A percentile compares a stretch with the other conserved stretches of the same genome.
Conservation (phyloP, 2,888 invertebrate genomes). For the Sialis fuliginosa region DNA sequence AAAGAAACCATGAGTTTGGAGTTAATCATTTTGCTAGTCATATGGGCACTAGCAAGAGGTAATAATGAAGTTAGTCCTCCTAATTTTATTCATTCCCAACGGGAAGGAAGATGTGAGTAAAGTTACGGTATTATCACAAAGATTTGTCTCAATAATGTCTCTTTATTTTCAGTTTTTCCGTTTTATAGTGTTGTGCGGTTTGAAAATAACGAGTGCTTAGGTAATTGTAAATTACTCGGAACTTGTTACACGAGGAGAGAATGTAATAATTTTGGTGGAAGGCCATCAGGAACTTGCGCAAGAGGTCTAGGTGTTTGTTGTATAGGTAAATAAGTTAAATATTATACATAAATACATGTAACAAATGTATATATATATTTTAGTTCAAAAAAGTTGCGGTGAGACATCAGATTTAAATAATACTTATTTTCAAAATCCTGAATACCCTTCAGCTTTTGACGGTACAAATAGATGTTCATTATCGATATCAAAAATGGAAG, state of each 20-base stretch:
- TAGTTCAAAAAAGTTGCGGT: conserved; percentile 60
- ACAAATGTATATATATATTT: background rate
- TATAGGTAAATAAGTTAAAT: conserved; percentile 36
- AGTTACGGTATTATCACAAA: too few species aligned
- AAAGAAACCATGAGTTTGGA: background rate
- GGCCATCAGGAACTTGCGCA: conserved; percentile 55
- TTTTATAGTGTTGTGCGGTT: conserved; percentile 46
- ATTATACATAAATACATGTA: background rate
- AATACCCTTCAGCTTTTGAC: conserved; percentile 50
- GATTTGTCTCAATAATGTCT: too few species aligned
- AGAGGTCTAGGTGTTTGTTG: conserved; percentile 62
- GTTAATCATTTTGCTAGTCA: background rate
- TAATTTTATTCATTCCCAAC: background rate
- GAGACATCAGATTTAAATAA: conserved; percentile 53
- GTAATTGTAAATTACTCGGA: conserved; percentile 46
- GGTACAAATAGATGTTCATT: conserved; percentile 55
- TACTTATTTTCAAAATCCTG: conserved; percentile 67
- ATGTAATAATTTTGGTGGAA: conserved; percentile 52
- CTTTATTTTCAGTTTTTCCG: conserved; percentile 4
- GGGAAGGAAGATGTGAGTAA: conserved; percentile 1
- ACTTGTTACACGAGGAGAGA: conserved; percentile 63
- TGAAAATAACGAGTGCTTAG: conserved; percentile 49
- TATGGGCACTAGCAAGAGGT: background rate
- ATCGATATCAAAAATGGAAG: conserved; percentile 49
- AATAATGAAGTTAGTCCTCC: background rate